Percentiles rank a stretch among this genome's conserved stretches.
Conservation (phyloP, 2,113 vertebrate genomes). For the Taxidea taxus region DNA sequence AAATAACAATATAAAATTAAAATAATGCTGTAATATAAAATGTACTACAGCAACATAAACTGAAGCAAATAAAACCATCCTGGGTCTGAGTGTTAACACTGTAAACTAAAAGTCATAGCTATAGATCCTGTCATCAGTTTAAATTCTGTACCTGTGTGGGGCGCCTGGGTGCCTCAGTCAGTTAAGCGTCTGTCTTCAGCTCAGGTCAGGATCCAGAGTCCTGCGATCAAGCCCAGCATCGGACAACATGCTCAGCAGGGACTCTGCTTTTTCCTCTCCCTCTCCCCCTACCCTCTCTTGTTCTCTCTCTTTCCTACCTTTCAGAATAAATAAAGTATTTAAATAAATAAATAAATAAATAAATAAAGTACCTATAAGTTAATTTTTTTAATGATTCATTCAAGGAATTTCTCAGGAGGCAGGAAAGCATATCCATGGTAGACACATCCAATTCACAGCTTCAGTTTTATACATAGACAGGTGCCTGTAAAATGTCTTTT, state of each 20-base stretch:
- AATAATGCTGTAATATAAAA: not conserved
- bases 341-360: too few species aligned
- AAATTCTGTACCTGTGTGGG: not conserved
- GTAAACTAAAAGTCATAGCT: not conserved
- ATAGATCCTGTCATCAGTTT: not conserved
- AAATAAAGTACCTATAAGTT: too few species aligned
- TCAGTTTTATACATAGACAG: not conserved
- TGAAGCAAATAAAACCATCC: not conserved
- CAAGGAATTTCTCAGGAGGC: not conserved
- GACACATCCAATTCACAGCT: fast-evolving
- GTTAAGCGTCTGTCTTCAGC: not conserved
- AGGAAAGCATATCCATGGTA: not conserved
- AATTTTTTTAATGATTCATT: not conserved
- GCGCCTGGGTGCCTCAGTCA: not conserved
- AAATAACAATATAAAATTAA: not conserved
- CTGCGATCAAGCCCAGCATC: not conserved
- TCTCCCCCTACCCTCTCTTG: too few species aligned
- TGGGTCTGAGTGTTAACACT: not conserved
- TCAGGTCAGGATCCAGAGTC: not conserved
- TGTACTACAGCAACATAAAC: not conserved
- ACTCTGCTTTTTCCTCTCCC: not conserved
- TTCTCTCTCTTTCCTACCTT: too few species aligned
- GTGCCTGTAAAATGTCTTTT: not conserved
- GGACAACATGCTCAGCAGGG: not conserved
- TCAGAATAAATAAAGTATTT: too few species aligned